These are phyloP conservation scores for Channa argus DNA, from an alignment of 2,113 vertebrate species.

Conservation along the genomic window DNA sequence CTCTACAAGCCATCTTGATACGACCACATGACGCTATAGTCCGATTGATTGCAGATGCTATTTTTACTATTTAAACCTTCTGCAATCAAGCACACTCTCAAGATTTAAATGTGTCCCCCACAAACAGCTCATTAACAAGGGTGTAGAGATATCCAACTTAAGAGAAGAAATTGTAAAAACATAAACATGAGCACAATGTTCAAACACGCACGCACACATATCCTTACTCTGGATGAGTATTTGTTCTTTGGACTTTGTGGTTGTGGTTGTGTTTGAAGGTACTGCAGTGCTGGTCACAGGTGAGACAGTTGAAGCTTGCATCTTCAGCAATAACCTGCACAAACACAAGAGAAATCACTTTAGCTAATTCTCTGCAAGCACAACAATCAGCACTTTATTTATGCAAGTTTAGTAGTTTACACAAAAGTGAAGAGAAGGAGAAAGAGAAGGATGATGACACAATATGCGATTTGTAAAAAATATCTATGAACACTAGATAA, in stretches of 20 bases:
- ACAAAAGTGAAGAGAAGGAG: neutral
- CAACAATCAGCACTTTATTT: neutral
- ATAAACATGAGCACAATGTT: neutral
- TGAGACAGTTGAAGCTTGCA: slow-evolving; percentile 76
- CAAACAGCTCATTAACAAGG: slow-evolving; percentile 10
- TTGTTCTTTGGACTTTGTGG: slow-evolving; percentile 80
- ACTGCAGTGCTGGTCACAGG: slow-evolving; percentile 68
- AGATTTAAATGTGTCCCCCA: neutral
- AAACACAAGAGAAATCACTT: slow-evolving; percentile 1
- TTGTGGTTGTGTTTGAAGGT: slow-evolving; percentile 54
- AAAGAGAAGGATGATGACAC: neutral
- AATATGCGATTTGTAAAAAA: neutral
- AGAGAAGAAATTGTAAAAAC: neutral
- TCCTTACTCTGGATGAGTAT: slow-evolving; percentile 85
- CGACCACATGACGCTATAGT: slow-evolving; percentile 7
- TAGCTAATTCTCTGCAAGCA: neutral
- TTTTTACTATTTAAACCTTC: neutral
- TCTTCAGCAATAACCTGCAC: slow-evolving; percentile 77
- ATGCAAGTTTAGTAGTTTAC: neutral
- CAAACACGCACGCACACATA: too few species aligned
- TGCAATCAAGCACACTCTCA: neutral
- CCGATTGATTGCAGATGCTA: too few species aligned
- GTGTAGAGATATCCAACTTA: neutral
- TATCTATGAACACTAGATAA: neutral
- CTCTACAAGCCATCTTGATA: slow-evolving; percentile 23